These are phyloP conservation scores for Elegia similella DNA, from an alignment of 2,888 invertebrate genomes.

Conservation along the genomic window DNA sequence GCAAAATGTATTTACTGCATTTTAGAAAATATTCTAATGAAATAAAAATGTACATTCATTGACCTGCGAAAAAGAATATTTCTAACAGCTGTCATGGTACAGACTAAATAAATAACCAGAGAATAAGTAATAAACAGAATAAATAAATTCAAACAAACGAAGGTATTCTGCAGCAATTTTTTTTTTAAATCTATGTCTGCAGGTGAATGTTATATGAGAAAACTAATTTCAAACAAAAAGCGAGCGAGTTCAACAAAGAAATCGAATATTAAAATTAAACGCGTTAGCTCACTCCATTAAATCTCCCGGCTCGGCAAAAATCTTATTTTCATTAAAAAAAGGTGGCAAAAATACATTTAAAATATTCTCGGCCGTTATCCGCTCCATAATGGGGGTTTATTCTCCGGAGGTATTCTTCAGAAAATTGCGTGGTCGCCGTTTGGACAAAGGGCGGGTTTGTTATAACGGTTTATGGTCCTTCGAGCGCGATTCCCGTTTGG, in stretches of 20 bases:
- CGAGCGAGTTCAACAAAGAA: constrained; percentile 22
- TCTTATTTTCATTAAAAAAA: constrained; percentile 39
- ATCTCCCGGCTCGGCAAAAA: constrained; percentile 31
- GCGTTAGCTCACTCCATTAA: constrained; percentile 39
- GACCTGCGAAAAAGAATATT: too few species aligned
- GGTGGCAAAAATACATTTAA: constrained; percentile 40
- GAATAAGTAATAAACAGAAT: too few species aligned
- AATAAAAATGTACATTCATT: too few species aligned
- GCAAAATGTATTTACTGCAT: too few species aligned
- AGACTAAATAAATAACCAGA: too few species aligned
- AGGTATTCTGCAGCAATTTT: too few species aligned
- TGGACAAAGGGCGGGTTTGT: constrained; percentile 43
- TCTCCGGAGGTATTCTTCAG: constrained; percentile 33
- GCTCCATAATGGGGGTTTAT: constrained; percentile 38
- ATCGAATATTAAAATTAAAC: constrained; percentile 27
- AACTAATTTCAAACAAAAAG: background rate
- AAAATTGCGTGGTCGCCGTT: constrained; percentile 39
- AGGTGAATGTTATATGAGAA: background rate
- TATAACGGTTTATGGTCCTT: constrained; percentile 50
- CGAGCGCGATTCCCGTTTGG: constrained; percentile 43
- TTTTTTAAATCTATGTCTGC: too few species aligned
- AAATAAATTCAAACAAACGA: too few species aligned
- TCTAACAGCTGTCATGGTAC: too few species aligned
- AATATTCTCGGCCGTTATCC: constrained; percentile 41
- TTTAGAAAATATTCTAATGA: too few species aligned